These are phyloP conservation scores for Kryptolebias ocellatus DNA, from an alignment of 2,797 vertebrate genomes.

Conservation along the genomic window DNA sequence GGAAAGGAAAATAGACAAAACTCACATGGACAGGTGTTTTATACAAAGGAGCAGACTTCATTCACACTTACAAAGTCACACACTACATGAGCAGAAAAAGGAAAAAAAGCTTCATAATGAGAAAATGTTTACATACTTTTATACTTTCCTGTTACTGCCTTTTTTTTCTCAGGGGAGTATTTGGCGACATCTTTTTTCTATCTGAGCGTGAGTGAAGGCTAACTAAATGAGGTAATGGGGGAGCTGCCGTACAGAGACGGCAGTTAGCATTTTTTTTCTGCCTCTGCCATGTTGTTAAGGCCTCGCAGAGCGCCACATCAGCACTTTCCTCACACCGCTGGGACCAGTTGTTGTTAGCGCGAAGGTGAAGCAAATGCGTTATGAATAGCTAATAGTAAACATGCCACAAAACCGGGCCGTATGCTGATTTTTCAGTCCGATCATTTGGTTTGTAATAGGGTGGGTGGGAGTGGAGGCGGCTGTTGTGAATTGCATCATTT, in stretches of 20 bases:
- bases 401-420: slow-evolving; percentile 20
- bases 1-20: slow-evolving; percentile 21
- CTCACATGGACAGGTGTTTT: slow-evolving; percentile 27
- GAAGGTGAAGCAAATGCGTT: slow-evolving; percentile 73
- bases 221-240: slow-evolving; percentile 60
- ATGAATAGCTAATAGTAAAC: slow-evolving; percentile 76
- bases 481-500: slow-evolving; percentile 63
- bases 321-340: slow-evolving; percentile 59
- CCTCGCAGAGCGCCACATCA: slow-evolving; percentile 53
- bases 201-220: slow-evolving; percentile 62
- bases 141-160: slow-evolving; percentile 26
- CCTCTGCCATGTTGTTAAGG: slow-evolving; percentile 61
- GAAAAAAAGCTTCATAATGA: slow-evolving; percentile 49
- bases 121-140: slow-evolving; percentile 47
- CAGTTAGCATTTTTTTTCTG: slow-evolving; percentile 64
- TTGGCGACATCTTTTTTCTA: slow-evolving; percentile 60
- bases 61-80: slow-evolving; percentile 34
- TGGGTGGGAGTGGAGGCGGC: slow-evolving; percentile 25
- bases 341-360: slow-evolving; percentile 69
- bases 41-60: slow-evolving; percentile 41
- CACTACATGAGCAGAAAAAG: slow-evolving; percentile 29
- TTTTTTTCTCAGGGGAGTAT: slow-evolving; percentile 44
- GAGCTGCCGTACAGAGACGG: slow-evolving; percentile 34
- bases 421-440: slow-evolving; percentile 51
- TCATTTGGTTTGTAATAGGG: slow-evolving; percentile 59